Base-by-base conservation (phyloP, 1,140 invertebrate genomes). In the Dysdera silvatica region DNA sequence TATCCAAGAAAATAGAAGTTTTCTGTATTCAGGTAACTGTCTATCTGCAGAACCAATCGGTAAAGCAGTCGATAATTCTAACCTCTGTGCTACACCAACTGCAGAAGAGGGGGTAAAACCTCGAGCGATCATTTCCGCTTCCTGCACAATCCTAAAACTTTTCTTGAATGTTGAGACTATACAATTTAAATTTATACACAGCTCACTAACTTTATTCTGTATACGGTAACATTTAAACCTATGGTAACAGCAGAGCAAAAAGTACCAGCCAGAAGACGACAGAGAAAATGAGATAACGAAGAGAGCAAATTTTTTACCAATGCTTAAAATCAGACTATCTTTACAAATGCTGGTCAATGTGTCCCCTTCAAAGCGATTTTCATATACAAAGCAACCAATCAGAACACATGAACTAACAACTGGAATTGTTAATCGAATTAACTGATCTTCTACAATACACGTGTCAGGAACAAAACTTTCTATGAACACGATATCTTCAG, bases 101-200 rank as follows among this genome's bases (percentile, higher is more conserved):
- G 40, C 31, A 14, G 60, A 55, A 32, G 60, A 41, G 23, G 53
- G 18, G 0, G 60, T 62, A 16, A 62, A 62, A 37, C 60, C 60
- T 29, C 60, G 31, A 23, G 60, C 51, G 40, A 49, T 55, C 18
- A 62, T 23, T 40, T 62, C 60, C 8, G 52, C 40, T 31, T 62
- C 60, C 32, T 62, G 60, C 28, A 62, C 49, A 7, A 62, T n/a
- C 23, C 52, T 24, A 47, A 62, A 49, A 23, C 51, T 18, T 52
- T 48, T 56, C 49, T 40, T 62, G 8, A 55, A 2, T 16, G 18
- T n/a, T 32, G 33, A 26, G 28, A 7, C 5, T 49, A 37, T 10
- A 29, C 4, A 33, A 4, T 40, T 8, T n/a, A n/a, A n/a, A n/a
- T n/a, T n/a, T n/a, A n/a, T n/a, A n/a, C n/a, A n/a, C 23, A 37